Evolutionary conservation across 2,888 invertebrate species (phyloP), one percentile per base, ranked within the genome.

Genomic region (Tholera decimalis): DNA sequence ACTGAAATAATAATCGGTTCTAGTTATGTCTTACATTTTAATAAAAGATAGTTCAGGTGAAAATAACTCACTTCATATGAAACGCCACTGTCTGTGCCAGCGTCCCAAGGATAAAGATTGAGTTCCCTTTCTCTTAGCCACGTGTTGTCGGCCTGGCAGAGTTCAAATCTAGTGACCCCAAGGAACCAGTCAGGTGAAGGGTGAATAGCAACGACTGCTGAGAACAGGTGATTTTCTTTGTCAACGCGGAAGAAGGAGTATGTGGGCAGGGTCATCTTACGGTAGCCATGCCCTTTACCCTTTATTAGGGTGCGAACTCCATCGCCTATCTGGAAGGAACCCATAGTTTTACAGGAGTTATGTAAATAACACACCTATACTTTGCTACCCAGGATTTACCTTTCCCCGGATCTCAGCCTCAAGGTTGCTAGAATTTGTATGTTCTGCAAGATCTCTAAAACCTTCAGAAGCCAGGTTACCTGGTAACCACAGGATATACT

Each of bases 121-220:
- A 99, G 96, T 55, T 97, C 97, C 79, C 98, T 94, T 69, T 98
- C 97, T 62, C 97, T 97, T 11, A 98, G 96, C 99, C 99, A 99
- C 0, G 98, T 97, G 85, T 99, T 98, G 88, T 99, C 98, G 41
- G 95, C 91, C 57, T 97, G 96, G 83, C 99, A 99, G 5, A 99
- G 95, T 88, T 99, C 98, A 57, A 99, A 95, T 1, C 98, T 97
- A 46, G 97, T 98, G 0, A 99, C 97, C 1, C 99, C 99, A 4
- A 99, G 97, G 60, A 99, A 98, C 99, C 99, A 99, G 92, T 99
- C 99, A 0, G 99, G 99, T 3, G 99, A 94, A 0, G 95, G 95
- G 55, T 86, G 83, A 1, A 95, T 28, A 0, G 87, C 93, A 1
- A 94, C 84, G 0, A 87, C 92, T 2, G 89, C 91, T 0, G 93